Evolutionary conservation across 2,797 vertebrate species (phyloP).

Genomic region (Rhincodon typus): DNA sequence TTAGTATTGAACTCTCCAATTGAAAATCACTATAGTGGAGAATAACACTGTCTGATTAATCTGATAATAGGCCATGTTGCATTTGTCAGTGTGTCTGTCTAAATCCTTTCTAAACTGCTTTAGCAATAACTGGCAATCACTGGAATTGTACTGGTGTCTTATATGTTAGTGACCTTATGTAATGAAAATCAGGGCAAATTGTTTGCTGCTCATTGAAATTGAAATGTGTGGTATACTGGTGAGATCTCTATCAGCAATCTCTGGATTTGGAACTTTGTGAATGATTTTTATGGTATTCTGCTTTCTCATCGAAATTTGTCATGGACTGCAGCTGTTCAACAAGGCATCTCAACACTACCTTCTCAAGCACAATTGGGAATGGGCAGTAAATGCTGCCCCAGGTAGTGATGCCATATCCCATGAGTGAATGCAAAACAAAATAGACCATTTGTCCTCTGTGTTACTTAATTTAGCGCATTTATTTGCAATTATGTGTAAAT

Average conservation of each 20-base stretch:
- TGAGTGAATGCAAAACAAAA: no score
- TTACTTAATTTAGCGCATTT: background rate
- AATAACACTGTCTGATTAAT: background rate
- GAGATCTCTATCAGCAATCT: background rate
- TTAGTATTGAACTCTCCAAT: background rate
- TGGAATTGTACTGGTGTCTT: background rate
- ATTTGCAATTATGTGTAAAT: background rate
- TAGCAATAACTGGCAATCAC: background rate
- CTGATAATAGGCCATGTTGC: background rate
- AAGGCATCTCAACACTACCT: no score
- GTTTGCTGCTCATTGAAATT: background rate
- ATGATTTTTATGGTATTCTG: background rate
- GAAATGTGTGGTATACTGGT: background rate
- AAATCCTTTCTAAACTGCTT: background rate
- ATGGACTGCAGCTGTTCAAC: background rate
- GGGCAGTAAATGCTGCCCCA: no score
- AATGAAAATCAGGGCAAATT: background rate
- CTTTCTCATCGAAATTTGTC: background rate
- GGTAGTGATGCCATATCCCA: no score
- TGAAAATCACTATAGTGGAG: background rate
- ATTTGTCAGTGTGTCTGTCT: background rate
- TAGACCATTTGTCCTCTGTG: background rate
- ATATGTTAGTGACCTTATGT: background rate
- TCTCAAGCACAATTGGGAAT: no score
- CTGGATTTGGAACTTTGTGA: background rate